phyloP scores from a whole-genome alignment of 2,888 invertebrate species.

The Anoncus sp. region DNA sequence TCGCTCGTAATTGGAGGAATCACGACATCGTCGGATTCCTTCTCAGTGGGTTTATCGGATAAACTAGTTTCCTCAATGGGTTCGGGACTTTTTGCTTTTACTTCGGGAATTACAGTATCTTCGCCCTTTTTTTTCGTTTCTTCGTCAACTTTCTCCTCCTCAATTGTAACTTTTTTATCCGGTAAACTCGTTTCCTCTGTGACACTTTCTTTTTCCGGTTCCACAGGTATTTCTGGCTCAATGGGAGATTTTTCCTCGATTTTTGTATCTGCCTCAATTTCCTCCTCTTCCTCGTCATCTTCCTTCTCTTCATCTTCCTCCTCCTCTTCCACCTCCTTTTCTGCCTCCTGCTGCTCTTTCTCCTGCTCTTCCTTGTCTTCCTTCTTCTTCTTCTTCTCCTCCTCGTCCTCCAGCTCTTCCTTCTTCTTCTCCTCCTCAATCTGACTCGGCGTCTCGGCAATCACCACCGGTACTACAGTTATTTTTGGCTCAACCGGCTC shows the following conservation, averaged over 20 bases:
- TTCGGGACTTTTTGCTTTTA: slow-evolving; percentile 44
- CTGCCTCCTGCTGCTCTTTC: neutral
- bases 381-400: slow-evolving; percentile 6
- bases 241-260: slow-evolving; percentile 50
- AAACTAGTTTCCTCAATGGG: neutral
- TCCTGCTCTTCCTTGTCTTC: slow-evolving; percentile 23
- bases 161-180: slow-evolving; percentile 43
- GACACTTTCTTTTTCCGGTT: slow-evolving; percentile 19
- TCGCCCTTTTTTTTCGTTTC: slow-evolving; percentile 42
- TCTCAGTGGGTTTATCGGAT: slow-evolving; percentile 31
- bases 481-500: slow-evolving; percentile 75
- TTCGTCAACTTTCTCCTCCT: slow-evolving; percentile 60
- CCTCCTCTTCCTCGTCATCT: slow-evolving; percentile 24
- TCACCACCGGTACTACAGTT: slow-evolving; percentile 46
- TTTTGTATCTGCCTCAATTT: slow-evolving; percentile 53
- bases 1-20: neutral
- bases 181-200: slow-evolving; percentile 44
- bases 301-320: slow-evolving; percentile 15
- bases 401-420: neutral
- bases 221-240: slow-evolving; percentile 2
- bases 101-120: slow-evolving; percentile 7
- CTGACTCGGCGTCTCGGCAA: slow-evolving; percentile 45
- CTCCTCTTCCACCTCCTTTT: neutral
- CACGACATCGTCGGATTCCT: slow-evolving; percentile 43
- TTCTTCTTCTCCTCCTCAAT: slow-evolving; percentile 15